Evolutionary conservation across 2,797 vertebrate species (phyloP), one percentile per base, ranked within the genome.

Genomic region (Pseudochaenichthys georgianus): DNA sequence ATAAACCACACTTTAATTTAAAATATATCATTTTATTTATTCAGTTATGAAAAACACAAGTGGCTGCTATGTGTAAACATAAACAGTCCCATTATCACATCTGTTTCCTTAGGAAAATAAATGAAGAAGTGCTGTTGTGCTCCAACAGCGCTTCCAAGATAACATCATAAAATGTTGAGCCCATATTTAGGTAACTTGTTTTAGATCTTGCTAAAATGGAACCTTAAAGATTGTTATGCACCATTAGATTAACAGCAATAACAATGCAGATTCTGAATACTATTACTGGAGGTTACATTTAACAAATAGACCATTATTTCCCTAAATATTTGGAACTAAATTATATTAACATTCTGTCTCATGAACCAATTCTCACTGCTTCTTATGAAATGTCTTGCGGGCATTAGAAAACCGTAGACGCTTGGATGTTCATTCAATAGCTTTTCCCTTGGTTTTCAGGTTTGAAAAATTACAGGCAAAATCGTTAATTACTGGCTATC

Each of bases 171-270:
- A 72, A 74, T 21, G 21, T 48, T 0, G 0, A 73, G 9, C 5
- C 46, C 9, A 8, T 23, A 62, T 68, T 74, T 15, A 47, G 13
- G 12, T 46, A 66, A 47, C 34, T 80, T 31, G 48, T 15, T 61
- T 34, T 38, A 63, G 17, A 73, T 71, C 17, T 59, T 45, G 4
- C 13, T 9, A 28, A 41, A 54, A 68, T 4, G 5, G 17, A 64
- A 16, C 47, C 16, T 21, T 43, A 11, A 50, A 54, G 13, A 64
- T 45, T 61, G 34, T 41, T 8, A 0, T 50, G 23, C 38, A 15
- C 0, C 2, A 16, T 16, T 34, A 13, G 3, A 42, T 64, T 41
- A 13, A 13, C 15, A 15, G 2, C 31, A 51, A n/a, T 19, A 64
- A 31, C 60, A 77, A 41, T 28, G 0, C 10, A 7, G 10, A 10